Conservation (phyloP, 23 tunicate species). For the Clavelina lepadiformis region DNA sequence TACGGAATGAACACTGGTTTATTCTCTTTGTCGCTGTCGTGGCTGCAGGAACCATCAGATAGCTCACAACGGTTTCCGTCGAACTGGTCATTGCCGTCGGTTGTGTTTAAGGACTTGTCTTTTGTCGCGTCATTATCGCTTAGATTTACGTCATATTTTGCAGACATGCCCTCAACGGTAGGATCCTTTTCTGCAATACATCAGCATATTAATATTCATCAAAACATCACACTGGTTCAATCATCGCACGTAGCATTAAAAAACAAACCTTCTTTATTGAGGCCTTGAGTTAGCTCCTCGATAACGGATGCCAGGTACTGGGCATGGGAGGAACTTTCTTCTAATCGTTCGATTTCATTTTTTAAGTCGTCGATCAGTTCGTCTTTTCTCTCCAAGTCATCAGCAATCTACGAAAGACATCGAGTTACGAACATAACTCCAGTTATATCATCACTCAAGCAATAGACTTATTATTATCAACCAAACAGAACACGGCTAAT, state of each 20-base stretch:
- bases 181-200: too few species aligned
- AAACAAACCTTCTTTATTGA: background rate
- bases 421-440: too few species aligned
- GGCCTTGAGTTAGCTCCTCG: constrained; percentile 33
- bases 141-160: background rate
- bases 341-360: constrained; percentile 43
- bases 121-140: background rate
- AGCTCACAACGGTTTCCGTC: constrained; percentile 5
- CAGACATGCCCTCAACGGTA: too few species aligned
- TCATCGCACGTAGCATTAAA: too few species aligned
- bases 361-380: constrained; percentile 33
- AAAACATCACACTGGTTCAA: too few species aligned
- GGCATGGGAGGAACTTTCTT: constrained; percentile 62
- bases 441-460: too few species aligned
- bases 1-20: too few species aligned
- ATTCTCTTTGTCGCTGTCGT: constrained; percentile 45
- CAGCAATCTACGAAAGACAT: constrained; percentile 42
- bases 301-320: constrained; percentile 62
- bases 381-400: constrained; percentile 53
- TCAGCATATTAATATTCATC: too few species aligned
- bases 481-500: too few species aligned
- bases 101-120: background rate
- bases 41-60: constrained; percentile 16
- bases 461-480: too few species aligned
- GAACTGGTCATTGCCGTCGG: background rate